A percentile compares a stretch with the other conserved stretches of the same genome.
Evolutionary conservation across 2,888 invertebrate species (phyloP).

Genomic region (Panzeria rudis): DNA sequence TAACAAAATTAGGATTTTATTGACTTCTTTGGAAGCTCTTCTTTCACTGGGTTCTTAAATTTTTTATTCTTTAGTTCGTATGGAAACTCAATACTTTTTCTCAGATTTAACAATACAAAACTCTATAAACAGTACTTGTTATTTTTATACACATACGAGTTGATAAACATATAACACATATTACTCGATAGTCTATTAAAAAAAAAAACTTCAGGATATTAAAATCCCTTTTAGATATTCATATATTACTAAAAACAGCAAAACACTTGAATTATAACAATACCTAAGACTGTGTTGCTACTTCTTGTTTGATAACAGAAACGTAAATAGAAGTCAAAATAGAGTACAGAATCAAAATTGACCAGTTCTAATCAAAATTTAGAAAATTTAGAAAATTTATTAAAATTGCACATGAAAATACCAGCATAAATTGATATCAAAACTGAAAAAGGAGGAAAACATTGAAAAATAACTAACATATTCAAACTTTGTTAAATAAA

Average conservation of each 20-base stretch:
- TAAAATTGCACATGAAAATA: conserved; percentile 55
- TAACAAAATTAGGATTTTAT: too few species aligned
- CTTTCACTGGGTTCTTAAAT: too few species aligned
- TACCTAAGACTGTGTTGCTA: background rate
- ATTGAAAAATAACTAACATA: background rate
- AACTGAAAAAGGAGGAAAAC: background rate
- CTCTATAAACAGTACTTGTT: too few species aligned
- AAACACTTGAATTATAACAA: background rate
- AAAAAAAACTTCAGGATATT: background rate
- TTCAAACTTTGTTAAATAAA: conserved; percentile 9
- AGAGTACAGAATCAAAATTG: conserved; percentile 29
- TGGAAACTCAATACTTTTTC: too few species aligned
- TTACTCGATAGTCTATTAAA: background rate
- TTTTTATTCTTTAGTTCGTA: too few species aligned
- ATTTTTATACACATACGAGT: background rate
- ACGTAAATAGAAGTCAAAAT: background rate
- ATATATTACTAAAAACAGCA: background rate
- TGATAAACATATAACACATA: background rate
- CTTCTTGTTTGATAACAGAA: background rate
- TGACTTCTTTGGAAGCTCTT: too few species aligned
- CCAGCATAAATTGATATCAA: conserved; percentile 51
- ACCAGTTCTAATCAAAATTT: too few species aligned
- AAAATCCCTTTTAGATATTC: background rate
- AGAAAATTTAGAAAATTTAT: conserved; percentile 51
- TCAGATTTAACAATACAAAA: too few species aligned